phyloP scores from a whole-genome alignment of 2,888 invertebrate species.

The Colletes collaris region DNA sequence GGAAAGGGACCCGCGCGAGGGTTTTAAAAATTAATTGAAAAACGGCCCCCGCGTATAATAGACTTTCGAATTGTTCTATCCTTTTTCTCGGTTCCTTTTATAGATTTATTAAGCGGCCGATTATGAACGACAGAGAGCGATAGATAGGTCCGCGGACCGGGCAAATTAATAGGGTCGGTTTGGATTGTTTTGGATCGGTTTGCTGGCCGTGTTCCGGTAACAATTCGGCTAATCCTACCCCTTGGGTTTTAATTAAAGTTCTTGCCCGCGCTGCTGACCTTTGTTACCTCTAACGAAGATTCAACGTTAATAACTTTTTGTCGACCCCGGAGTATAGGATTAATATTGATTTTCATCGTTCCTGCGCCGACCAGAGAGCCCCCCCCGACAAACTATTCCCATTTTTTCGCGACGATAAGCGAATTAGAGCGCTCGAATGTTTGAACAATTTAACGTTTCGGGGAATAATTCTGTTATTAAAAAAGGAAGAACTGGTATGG shows the following conservation, averaged over 20 bases:
- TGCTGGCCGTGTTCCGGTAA: neutral
- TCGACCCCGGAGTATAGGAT: too few relatives aligned
- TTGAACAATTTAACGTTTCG: too few relatives aligned
- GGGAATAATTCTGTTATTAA: too few relatives aligned
- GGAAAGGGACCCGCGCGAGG: neutral
- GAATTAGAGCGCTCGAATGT: too few relatives aligned
- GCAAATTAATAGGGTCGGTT: slow-evolving; percentile 13
- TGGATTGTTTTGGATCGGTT: slow-evolving; percentile 15
- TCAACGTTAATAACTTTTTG: neutral
- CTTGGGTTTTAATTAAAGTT: slow-evolving; percentile 26
- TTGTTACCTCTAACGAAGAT: neutral
- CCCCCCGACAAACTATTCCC: too few relatives aligned
- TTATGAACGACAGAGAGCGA: slow-evolving; percentile 3
- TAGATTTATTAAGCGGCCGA: slow-evolving; percentile 24
- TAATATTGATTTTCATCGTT: too few relatives aligned
- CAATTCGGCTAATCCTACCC: neutral
- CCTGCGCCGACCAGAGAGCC: too few relatives aligned
- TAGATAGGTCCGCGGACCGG: too few relatives aligned
- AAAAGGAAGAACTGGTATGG: too few relatives aligned
- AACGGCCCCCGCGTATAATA: slow-evolving; percentile 27
- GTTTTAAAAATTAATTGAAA: slow-evolving; percentile 45
- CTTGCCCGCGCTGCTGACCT: neutral
- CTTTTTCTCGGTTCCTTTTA: slow-evolving; percentile 1
- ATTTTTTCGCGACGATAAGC: too few relatives aligned
- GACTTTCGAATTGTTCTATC: slow-evolving; percentile 17